Evolutionary conservation across 1,140 invertebrate species (phyloP), one percentile per base, ranked within the genome.

Genomic region (Leptinotarsa undecemlineata): DNA sequence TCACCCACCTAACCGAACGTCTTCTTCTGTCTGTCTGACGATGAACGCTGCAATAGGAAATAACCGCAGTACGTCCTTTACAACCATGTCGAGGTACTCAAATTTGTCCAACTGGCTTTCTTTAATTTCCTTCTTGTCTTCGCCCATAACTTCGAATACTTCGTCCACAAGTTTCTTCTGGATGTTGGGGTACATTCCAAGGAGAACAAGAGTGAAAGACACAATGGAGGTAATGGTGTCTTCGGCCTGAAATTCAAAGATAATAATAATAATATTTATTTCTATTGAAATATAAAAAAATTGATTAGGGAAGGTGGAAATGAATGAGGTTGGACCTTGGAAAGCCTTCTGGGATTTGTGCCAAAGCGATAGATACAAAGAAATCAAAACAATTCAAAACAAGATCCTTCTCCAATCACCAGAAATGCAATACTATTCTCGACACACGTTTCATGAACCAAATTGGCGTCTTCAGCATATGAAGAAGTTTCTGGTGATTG

Each of bases 21-120:
- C 90, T 79, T 93, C 88, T 57, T 81, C 85, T 17, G 92, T 79
- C 70, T 85, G 82, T 77, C 93, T 85, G 0, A 87, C 88, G 82
- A 94, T 90, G 74, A 92, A 87, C 5, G 92, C 92, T 6, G 94
- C 92, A 71, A 91, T 91, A 48, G 92, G 92, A 82, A 90, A 94
- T 1, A 93, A 80, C 42, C 91, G 82, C 14, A 92, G 80, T 6
- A 89, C 85, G 81, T 92, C 91, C 82, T 92, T 94, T 63, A 94
- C 89, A 73, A 90, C 91, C 78, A 89, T 88, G 77, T 94, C 93
- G 75, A 94, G 82, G 80, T 93, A 95, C 76, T 90, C 90, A 89
- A 95, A 88, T 74, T 89, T 84, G 68, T 86, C 82, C 57, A 93
- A 69, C 17, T 76, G 57, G 67, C 51, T 33, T 63, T 70, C 73